These are phyloP conservation scores for Babylonia areolata DNA, from an alignment of 1,140 invertebrate genomes.

Conservation along the genomic window DNA sequence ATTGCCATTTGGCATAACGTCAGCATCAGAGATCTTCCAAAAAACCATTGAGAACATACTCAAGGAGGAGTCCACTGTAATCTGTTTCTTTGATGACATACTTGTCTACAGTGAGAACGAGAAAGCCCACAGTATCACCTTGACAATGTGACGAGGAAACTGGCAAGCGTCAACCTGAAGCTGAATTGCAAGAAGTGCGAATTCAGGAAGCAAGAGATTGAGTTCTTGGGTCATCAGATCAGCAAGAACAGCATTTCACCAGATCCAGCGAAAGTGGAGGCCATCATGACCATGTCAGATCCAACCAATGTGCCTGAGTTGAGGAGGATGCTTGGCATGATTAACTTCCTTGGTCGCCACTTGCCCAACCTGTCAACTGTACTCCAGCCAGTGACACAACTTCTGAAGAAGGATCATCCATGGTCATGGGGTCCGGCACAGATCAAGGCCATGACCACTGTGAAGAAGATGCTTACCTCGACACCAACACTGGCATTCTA, in stretches of 20 bases:
- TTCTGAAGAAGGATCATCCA: slow-evolving; percentile 44
- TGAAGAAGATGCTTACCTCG: slow-evolving; percentile 45
- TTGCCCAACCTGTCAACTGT: slow-evolving; percentile 30
- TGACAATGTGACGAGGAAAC: slow-evolving; percentile 14
- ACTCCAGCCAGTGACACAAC: slow-evolving; percentile 17
- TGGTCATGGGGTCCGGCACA: slow-evolving; percentile 30
- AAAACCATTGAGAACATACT: slow-evolving; percentile 40
- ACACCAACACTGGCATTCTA: background rate
- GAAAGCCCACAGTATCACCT: slow-evolving; percentile 47
- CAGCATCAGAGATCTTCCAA: slow-evolving; percentile 46
- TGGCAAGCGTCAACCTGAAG: too few species aligned
- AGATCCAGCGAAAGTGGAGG: slow-evolving; percentile 40
- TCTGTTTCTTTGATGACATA: slow-evolving; percentile 49
- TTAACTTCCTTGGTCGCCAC: slow-evolving; percentile 36
- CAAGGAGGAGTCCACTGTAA: slow-evolving; percentile 25
- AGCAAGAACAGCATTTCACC: slow-evolving; percentile 47
- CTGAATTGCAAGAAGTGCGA: slow-evolving; percentile 28
- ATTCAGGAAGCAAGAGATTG: slow-evolving; percentile 25
- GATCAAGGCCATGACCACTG: slow-evolving; percentile 33
- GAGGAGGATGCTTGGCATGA: slow-evolving; percentile 22
- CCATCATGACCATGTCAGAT: background rate
- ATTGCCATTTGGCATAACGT: slow-evolving; percentile 48
- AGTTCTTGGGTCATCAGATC: slow-evolving; percentile 57
- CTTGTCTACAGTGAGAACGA: slow-evolving; percentile 38
- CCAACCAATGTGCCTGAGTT: background rate